These are phyloP conservation scores for Homarus americanus DNA, from an alignment of 1,140 invertebrate species.

Conservation along the genomic window DNA sequence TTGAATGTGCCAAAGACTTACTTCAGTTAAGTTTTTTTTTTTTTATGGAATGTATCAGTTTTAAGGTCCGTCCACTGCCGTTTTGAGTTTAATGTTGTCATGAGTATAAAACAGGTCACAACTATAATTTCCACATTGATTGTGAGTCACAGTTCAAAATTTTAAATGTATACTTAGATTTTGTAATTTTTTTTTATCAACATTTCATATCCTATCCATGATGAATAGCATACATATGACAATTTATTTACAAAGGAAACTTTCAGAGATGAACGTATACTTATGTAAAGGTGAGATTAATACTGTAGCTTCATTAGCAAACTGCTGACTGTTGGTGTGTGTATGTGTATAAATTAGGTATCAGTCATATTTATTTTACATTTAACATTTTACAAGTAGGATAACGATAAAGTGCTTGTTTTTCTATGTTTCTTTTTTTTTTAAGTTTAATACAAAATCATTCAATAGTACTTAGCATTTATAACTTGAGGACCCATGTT, in stretches of 20 bases:
- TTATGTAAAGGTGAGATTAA: background rate
- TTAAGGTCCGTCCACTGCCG: background rate
- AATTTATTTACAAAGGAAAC: too few relatives aligned
- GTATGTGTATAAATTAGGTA: background rate
- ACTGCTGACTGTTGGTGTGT: background rate
- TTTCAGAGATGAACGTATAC: background rate
- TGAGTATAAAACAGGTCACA: background rate
- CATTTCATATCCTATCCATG: background rate
- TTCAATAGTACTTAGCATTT: background rate
- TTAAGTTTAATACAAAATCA: background rate
- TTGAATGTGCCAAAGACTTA: slow-evolving; percentile 9
- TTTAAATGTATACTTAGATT: background rate
- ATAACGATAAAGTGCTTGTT: background rate
- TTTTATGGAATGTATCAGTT: background rate
- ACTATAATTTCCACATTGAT: background rate
- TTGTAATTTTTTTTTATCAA: background rate
- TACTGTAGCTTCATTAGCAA: background rate
- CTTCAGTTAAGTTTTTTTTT: background rate
- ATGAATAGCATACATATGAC: too few relatives aligned
- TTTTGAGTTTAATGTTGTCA: background rate
- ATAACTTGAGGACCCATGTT: background rate
- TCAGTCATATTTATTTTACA: background rate
- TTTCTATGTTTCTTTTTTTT: too few relatives aligned
- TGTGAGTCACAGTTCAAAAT: background rate
- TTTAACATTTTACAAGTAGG: background rate